Conservation (phyloP, 1,140 invertebrate species). For the Leptopilina boulardi region DNA sequence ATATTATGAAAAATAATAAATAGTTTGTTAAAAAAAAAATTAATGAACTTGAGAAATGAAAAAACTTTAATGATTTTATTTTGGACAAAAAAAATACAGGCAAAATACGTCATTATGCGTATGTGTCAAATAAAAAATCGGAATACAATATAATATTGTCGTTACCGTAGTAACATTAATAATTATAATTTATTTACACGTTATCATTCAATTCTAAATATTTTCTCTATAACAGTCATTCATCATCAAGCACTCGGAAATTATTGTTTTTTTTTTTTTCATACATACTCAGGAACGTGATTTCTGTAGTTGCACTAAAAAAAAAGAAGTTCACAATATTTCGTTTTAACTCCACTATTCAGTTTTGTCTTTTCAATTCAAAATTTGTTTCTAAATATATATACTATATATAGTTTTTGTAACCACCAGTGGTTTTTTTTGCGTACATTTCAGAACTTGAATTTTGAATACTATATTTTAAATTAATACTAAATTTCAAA, state of each 20-base stretch:
- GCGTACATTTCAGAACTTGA: background rate
- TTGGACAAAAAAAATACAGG: conserved; percentile 15
- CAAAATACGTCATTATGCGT: conserved; percentile 19
- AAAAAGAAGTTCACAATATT: background rate
- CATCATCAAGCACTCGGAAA: conserved; percentile 3
- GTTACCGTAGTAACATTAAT: background rate
- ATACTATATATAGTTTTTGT: background rate
- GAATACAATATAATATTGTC: background rate
- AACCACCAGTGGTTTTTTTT: background rate
- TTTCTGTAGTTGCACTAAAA: background rate
- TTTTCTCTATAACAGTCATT: background rate
- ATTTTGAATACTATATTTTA: conserved; percentile 17
- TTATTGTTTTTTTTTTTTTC: conserved; percentile 7
- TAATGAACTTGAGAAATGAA: background rate
- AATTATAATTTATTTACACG: conserved; percentile 24
- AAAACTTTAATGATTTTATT: conserved; percentile 11
- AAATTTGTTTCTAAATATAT: background rate
- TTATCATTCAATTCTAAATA: conserved; percentile 11
- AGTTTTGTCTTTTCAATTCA: background rate
- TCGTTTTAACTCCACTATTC: background rate
- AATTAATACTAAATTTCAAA: conserved; percentile 29
- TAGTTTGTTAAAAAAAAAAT: background rate
- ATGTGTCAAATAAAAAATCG: conserved; percentile 23
- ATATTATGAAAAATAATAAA: background rate
- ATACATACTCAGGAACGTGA: conserved; percentile 1